phyloP scores from a whole-genome alignment of 2,797 vertebrate genomes.

The Gambelia wislizenii region DNA sequence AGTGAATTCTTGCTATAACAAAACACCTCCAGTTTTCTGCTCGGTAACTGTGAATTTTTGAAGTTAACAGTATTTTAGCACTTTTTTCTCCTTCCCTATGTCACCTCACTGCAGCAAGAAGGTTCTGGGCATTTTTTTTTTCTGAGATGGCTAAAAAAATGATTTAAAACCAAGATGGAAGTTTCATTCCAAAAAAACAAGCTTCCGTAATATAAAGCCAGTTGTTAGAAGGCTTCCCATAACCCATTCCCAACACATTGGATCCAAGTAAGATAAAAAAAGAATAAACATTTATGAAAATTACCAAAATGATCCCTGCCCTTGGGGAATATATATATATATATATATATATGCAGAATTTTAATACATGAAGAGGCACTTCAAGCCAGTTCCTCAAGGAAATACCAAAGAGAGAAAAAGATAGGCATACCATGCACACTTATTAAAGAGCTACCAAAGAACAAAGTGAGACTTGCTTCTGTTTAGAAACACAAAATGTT shows the following conservation, averaged over 20 bases:
- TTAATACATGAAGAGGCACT: background rate
- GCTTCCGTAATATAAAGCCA: background rate
- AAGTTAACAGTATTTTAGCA: background rate
- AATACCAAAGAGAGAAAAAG: background rate
- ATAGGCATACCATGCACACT: no score
- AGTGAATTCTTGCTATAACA: slow-evolving; percentile 26
- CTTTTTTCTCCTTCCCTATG: background rate
- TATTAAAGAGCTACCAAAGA: background rate
- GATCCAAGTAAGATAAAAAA: background rate
- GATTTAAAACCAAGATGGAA: background rate
- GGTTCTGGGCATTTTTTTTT: background rate
- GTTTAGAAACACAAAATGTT: background rate
- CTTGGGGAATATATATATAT: no score
- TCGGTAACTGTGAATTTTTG: slow-evolving; percentile 11
- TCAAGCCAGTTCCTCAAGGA: background rate
- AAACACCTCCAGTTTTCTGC: slow-evolving; percentile 33
- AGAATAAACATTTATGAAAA: background rate
- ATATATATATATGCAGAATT: background rate
- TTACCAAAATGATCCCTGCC: background rate
- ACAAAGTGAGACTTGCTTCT: background rate
- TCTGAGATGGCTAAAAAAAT: background rate
- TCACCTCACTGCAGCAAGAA: background rate
- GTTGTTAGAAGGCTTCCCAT: background rate
- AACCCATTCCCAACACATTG: background rate
- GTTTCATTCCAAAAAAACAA: background rate